phyloP scores from a whole-genome alignment of 2,113 vertebrate species.

The Tupaia tana region DNA sequence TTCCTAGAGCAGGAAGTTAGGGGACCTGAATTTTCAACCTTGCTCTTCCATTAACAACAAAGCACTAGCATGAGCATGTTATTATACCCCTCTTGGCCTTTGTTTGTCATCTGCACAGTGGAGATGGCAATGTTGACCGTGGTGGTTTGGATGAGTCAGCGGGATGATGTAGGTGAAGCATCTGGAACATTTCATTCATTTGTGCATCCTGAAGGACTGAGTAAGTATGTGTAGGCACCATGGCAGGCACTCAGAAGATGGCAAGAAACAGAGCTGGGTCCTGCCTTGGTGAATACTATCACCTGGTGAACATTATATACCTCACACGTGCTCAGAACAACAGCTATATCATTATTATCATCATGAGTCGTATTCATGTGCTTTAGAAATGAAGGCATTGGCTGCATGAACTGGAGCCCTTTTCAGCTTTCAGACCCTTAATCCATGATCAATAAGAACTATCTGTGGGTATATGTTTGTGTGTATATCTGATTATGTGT shows the following conservation, averaged over 20 bases:
- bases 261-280: not conserved
- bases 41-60: not conserved
- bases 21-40: not conserved
- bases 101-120: not conserved
- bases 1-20: not conserved
- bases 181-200: not conserved
- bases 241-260: not conserved
- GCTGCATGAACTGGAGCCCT: not conserved
- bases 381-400: conserved; percentile 36
- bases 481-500: not conserved
- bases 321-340: not conserved
- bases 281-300: not conserved
- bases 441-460: conserved; percentile 38
- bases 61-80: not conserved
- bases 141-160: not conserved
- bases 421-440: conserved; percentile 19
- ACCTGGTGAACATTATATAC: not conserved
- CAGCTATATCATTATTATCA: not conserved
- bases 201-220: not conserved
- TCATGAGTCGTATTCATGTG: not conserved
- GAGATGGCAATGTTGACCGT: not conserved
- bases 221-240: not conserved
- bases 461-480: not conserved
- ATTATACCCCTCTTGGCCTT: not conserved
- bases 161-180: not conserved